These are phyloP conservation scores for Nannobrachium achirus DNA, from an alignment of 2,113 vertebrate genomes.

Conservation along the genomic window DNA sequence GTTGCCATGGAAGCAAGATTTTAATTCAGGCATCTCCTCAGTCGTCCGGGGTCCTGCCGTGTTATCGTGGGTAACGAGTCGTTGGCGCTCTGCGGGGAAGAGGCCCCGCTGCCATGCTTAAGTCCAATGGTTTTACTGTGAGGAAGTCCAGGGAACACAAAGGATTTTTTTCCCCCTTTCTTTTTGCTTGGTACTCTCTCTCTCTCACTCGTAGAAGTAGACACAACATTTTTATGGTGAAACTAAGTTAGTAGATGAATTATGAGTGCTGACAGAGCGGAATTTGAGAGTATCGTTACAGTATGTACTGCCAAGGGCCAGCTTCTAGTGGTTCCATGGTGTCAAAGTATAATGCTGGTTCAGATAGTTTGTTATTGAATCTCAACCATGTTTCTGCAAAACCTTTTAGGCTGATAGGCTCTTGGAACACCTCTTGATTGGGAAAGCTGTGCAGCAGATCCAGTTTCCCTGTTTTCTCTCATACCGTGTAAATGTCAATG, in stretches of 20 bases:
- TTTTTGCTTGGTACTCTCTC: constrained; percentile 46
- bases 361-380: too few species aligned
- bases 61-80: constrained; percentile 71
- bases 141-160: constrained; percentile 59
- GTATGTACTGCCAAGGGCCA: neutral
- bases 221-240: neutral
- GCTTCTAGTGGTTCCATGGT: too few species aligned
- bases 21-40: constrained; percentile 77
- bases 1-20: constrained; percentile 76
- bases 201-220: constrained; percentile 38
- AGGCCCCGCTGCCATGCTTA: constrained; percentile 67
- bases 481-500: constrained; percentile 39
- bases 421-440: neutral
- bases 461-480: constrained; percentile 7
- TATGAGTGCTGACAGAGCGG: neutral
- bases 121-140: constrained; percentile 68
- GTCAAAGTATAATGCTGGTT: too few species aligned
- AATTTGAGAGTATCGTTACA: constrained; percentile 17
- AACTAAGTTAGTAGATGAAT: constrained; percentile 32
- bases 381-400: too few species aligned
- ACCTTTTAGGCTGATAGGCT: too few species aligned
- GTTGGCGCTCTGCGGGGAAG: constrained; percentile 69
- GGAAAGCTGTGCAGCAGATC: constrained; percentile 7
- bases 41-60: constrained; percentile 75
- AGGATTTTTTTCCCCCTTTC: too few species aligned